These are phyloP conservation scores for Homarus americanus DNA, from an alignment of 1,140 invertebrate species.

Conservation along the genomic window DNA sequence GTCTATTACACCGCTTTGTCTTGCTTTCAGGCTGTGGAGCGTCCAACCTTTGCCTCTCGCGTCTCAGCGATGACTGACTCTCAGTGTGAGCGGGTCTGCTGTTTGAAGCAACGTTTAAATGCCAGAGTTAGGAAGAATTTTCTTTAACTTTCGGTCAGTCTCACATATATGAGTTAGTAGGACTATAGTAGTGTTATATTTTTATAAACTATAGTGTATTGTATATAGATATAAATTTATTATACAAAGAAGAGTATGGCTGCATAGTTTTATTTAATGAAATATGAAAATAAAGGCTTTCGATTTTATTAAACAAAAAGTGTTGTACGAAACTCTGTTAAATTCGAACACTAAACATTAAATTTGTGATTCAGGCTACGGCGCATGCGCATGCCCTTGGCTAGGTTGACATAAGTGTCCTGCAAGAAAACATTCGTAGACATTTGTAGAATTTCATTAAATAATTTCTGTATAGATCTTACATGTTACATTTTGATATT, in stretches of 20 bases:
- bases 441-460: neutral
- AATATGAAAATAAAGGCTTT: neutral
- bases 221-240: neutral
- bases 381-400: neutral
- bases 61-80: slow-evolving; percentile 38
- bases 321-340: neutral
- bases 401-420: neutral
- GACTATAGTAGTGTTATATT: neutral
- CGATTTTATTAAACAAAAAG: neutral
- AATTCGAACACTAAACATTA: too few species aligned
- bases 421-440: neutral
- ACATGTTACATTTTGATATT: neutral
- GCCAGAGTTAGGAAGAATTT: neutral
- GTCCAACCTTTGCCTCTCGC: neutral
- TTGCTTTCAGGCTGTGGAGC: neutral
- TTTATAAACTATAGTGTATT: neutral
- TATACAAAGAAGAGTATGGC: neutral
- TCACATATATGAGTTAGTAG: too few species aligned
- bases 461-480: neutral
- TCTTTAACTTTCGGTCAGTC: neutral
- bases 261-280: neutral
- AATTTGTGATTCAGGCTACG: too few species aligned
- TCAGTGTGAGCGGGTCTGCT: slow-evolving; percentile 15
- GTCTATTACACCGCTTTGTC: neutral
- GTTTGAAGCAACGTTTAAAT: slow-evolving; percentile 25